A percentile compares a stretch with the other conserved stretches of the same genome.
Evolutionary conservation across 2,797 vertebrate genomes (phyloP).

Genomic region (Galaxias olidus): DNA sequence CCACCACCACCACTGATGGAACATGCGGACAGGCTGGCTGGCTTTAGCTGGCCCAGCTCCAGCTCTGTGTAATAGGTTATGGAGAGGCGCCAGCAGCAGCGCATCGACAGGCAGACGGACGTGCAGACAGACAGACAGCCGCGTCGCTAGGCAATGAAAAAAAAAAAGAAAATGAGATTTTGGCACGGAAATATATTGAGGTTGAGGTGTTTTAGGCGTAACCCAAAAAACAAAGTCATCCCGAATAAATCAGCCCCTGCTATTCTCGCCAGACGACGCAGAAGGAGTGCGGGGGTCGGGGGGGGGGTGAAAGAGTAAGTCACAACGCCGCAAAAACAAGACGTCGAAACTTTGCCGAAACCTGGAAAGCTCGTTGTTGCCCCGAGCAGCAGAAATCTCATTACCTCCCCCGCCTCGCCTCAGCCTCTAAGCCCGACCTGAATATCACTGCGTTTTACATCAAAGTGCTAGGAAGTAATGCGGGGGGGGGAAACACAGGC

Average conservation of each 20-base stretch:
- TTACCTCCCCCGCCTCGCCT: slow-evolving; percentile 52
- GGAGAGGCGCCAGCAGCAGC: slow-evolving; percentile 26
- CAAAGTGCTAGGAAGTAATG: slow-evolving; percentile 66
- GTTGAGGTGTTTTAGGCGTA: slow-evolving; percentile 29
- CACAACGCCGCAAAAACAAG: slow-evolving; percentile 33
- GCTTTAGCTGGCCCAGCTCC: slow-evolving; percentile 47
- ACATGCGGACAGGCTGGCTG: slow-evolving; percentile 57
- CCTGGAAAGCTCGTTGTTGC: slow-evolving; percentile 48
- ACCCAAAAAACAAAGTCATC: slow-evolving; percentile 38
- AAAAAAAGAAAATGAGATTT: slow-evolving; percentile 1
- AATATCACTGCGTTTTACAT: slow-evolving; percentile 57
- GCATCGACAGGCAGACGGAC: too few species aligned
- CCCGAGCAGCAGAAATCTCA: slow-evolving; percentile 54
- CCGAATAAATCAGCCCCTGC: slow-evolving; percentile 38
- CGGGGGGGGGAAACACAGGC: slow-evolving; percentile 29
- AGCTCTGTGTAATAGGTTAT: slow-evolving; percentile 53
- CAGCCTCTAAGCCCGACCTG: slow-evolving; percentile 41
- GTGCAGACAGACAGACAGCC: too few species aligned
- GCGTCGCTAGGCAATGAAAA: background rate
- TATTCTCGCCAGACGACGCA: slow-evolving; percentile 28
- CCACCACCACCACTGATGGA: slow-evolving; percentile 13
- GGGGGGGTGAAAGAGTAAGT: background rate
- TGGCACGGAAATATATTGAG: slow-evolving; percentile 13
- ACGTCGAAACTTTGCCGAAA: slow-evolving; percentile 39
- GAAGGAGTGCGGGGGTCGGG: slow-evolving; percentile 21